Evolutionary conservation across 1,140 invertebrate species (phyloP).

Genomic region (Listronotus bonariensis): DNA sequence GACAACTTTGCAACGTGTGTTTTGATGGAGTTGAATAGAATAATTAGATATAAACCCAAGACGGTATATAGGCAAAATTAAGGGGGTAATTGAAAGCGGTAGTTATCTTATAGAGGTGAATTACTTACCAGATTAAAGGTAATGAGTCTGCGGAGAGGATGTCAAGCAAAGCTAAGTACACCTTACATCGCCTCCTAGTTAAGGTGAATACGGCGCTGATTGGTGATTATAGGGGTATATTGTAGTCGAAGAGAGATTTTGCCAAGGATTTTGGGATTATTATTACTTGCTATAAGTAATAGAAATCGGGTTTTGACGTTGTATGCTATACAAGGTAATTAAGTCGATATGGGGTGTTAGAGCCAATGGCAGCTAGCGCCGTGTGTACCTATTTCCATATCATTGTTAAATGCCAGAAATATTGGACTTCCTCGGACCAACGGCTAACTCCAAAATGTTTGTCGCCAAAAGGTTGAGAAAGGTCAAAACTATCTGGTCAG

Average conservation of each 20-base stretch:
- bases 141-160: conserved; percentile 33
- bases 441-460: no score
- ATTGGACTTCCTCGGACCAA: no score
- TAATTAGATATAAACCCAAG: conserved; percentile 39
- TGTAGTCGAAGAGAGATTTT: neutral
- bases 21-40: conserved; percentile 32
- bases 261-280: no score
- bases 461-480: no score
- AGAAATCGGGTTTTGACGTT: no score
- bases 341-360: no score
- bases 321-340: no score
- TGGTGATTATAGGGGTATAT: conserved; percentile 28
- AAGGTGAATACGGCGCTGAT: conserved; percentile 31
- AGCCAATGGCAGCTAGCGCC: no score
- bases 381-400: no score
- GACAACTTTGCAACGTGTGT: conserved; percentile 4
- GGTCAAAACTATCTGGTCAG: no score
- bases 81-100: conserved; percentile 40
- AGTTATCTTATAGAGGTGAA: conserved; percentile 48
- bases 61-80: conserved; percentile 36
- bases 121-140: conserved; percentile 41
- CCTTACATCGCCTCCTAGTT: conserved; percentile 14
- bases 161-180: conserved; percentile 31
- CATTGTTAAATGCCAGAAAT: no score
- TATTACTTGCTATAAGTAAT: no score